Evolutionary conservation across 2,113 vertebrate genomes (phyloP).

Genomic region (Periophthalmodon schlosseri): DNA sequence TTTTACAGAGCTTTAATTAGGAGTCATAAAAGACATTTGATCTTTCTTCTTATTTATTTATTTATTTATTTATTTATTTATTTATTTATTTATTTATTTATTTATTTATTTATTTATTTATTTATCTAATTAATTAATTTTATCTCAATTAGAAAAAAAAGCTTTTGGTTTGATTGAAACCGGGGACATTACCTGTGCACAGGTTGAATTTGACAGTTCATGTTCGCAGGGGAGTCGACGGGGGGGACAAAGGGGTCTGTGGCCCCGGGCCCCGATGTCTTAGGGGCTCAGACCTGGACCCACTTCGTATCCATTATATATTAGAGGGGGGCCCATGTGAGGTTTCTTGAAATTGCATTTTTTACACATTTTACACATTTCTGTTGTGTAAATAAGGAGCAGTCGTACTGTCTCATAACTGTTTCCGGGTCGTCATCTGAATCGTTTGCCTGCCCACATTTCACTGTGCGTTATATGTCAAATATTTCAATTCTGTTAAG

Average conservation of each 20-base stretch:
- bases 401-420: background rate
- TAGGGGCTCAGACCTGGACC: too few relatives aligned
- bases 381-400: background rate
- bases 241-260: too few relatives aligned
- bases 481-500: background rate
- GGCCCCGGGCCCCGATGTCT: too few relatives aligned
- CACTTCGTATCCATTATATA: too few relatives aligned
- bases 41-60: background rate
- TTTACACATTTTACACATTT: background rate
- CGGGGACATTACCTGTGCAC: background rate
- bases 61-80: too few relatives aligned
- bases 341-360: background rate
- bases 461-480: background rate
- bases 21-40: background rate
- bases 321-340: too few relatives aligned
- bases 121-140: too few relatives aligned
- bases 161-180: background rate
- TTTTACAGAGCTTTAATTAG: background rate
- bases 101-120: too few relatives aligned
- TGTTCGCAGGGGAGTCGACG: too few relatives aligned
- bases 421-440: background rate
- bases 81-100: too few relatives aligned
- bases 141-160: too few relatives aligned
- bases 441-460: background rate
- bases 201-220: background rate